These are phyloP conservation scores for Nesidiocoris tenuis DNA, from an alignment of 2,888 invertebrate genomes.

Conservation along the genomic window DNA sequence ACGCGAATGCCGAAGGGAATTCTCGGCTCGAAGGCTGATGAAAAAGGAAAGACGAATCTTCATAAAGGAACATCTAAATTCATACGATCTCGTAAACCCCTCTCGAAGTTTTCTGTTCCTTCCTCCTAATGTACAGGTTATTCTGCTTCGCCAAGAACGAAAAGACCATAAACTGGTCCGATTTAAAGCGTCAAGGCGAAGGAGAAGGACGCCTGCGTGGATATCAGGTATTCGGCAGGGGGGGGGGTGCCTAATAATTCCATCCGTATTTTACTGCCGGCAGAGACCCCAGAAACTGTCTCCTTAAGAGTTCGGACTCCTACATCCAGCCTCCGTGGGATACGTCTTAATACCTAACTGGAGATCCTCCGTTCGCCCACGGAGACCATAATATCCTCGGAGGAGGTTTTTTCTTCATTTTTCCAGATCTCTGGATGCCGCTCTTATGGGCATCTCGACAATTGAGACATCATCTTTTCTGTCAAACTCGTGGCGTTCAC, in stretches of 20 bases:
- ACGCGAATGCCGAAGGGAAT: background rate
- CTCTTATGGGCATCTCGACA: background rate
- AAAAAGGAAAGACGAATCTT: constrained; percentile 9
- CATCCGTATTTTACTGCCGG: constrained; percentile 33
- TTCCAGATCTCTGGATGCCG: background rate
- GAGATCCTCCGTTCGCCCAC: constrained; percentile 27
- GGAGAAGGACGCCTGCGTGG: background rate
- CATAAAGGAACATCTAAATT: constrained; percentile 33
- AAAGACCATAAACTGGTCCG: constrained; percentile 26
- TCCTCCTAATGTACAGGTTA: constrained; percentile 12
- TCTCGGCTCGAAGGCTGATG: background rate
- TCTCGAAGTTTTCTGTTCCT: constrained; percentile 13
- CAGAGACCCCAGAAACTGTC: constrained; percentile 3
- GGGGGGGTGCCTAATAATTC: constrained; percentile 23
- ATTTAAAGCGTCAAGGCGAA: constrained; percentile 19
- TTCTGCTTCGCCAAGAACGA: background rate
- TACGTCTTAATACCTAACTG: constrained; percentile 32
- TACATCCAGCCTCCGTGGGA: constrained; percentile 1
- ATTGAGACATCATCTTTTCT: constrained; percentile 1
- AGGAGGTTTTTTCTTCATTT: background rate
- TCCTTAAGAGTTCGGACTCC: constrained; percentile 15
- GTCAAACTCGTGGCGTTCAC: too few species aligned
- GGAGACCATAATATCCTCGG: background rate
- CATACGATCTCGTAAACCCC: constrained; percentile 36
- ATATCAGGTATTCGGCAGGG: too few species aligned